These are phyloP conservation scores for Coturnix japonica DNA, from an alignment of 2,113 vertebrate species.

Conservation along the genomic window DNA sequence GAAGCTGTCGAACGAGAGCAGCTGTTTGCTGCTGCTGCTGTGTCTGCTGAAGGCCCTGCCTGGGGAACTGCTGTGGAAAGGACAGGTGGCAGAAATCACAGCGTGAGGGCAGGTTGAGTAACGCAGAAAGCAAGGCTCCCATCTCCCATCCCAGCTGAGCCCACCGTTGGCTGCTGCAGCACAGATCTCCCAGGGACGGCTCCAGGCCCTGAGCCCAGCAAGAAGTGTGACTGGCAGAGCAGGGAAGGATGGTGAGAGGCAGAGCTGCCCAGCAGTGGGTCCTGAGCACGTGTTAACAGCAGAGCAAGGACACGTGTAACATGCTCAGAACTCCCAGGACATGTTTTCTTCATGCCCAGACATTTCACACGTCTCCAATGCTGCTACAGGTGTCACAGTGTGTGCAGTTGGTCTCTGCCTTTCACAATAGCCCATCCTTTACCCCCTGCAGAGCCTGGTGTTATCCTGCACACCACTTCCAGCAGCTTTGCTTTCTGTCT, in stretches of 20 bases:
- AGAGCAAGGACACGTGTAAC: fast-evolving
- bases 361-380: conserved; percentile 67
- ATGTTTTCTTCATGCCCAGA: background rate
- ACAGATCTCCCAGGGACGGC: too few relatives aligned
- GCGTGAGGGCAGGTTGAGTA: fast-evolving
- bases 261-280: fast-evolving
- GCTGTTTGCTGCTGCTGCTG: conserved; percentile 83
- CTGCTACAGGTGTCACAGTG: conserved; percentile 59
- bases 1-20: conserved; percentile 79
- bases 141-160: too few relatives aligned
- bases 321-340: fast-evolving
- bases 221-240: background rate
- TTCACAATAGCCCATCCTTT: background rate
- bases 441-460: background rate
- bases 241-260: background rate
- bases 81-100: background rate
- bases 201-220: background rate
- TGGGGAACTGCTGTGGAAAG: conserved; percentile 79
- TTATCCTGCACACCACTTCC: background rate
- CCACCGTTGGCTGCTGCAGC: too few relatives aligned
- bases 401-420: background rate
- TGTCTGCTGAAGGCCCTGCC: conserved; percentile 79
- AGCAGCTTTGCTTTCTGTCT: background rate
- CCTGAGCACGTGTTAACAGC: background rate
- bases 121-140: background rate